Evolutionary conservation across 2,888 invertebrate genomes (phyloP), one percentile per base, ranked within the genome.

Genomic region (Cheilosia grossa): DNA sequence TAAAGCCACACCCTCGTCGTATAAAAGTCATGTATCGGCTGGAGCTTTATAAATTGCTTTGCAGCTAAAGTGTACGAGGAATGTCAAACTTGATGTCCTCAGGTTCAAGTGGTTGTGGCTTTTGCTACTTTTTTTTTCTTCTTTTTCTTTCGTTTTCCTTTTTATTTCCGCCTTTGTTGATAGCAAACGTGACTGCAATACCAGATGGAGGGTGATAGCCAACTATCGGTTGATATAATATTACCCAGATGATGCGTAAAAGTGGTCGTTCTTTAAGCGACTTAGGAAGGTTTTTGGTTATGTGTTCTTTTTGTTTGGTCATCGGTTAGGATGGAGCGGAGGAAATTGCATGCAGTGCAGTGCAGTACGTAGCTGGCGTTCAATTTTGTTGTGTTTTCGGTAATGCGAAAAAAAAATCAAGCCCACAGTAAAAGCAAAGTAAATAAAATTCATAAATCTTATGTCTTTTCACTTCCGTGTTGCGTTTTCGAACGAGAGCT

Each of bases 181-280:
- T 51, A n/a, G 40, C 15, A n/a, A 49, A 64, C 64, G 64, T 64
- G 64, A 37, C 37, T 37, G 19, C 21, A 49, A 64, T 64, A 51
- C 33, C 9, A n/a, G 17, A 49, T 49, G 2, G n/a, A 21, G 49
- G 15, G 33, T 64, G 49, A 21, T 37, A 7, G 17, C 9, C 19
- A 27, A 47, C 47, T 3, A 19, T 47, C 30, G 19, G 49, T 19
- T 63, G 37, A 37, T 9, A 15, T 42, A 7, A 30, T 61, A 30
- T 30, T 61, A 47, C 58, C 40, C 58, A 30, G 30, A 15, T 30
- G 30, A 17, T 17, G 3, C 0, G 33, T 17, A 33, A 42, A 42
- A 42, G 42, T 4, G 15, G 15, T 15, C 42, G 19, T 58, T 58
- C 10, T 21, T 37, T 4, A 17, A 37, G 10, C 33, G 10, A 37